A percentile compares a stretch with the other conserved stretches of the same genome.
phyloP scores from a whole-genome alignment of 2,888 invertebrate genomes.

The Clunio marinus region DNA sequence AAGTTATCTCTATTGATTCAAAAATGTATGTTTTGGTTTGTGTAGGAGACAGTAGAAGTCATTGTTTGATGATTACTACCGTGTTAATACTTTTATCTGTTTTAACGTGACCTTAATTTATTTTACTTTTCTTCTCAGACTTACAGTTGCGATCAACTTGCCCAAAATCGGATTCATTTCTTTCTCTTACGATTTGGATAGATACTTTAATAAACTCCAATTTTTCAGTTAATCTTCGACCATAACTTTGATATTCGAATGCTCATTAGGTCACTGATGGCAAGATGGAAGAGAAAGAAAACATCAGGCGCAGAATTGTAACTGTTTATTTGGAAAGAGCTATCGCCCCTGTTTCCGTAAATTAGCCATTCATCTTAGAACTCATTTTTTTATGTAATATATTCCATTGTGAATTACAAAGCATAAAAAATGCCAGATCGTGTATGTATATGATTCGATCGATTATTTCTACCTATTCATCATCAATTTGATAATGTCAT shows the following conservation, averaged over 20 bases:
- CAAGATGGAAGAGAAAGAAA: not conserved
- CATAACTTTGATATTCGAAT: not conserved
- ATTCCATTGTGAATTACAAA: conserved; percentile 4
- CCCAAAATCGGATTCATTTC: too few species aligned
- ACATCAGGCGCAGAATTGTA: not conserved
- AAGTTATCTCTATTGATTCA: too few species aligned
- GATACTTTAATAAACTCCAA: too few species aligned
- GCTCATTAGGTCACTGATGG: not conserved
- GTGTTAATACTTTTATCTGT: not conserved
- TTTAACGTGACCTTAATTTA: not conserved
- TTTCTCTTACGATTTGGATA: too few species aligned
- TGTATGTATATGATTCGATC: not conserved
- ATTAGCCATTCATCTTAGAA: not conserved
- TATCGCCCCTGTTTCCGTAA: not conserved
- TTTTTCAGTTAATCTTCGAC: too few species aligned
- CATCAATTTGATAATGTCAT: not conserved
- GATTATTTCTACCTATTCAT: not conserved
- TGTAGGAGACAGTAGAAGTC: not conserved
- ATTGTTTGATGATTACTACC: not conserved
- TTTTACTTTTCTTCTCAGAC: too few species aligned
- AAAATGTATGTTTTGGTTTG: not conserved
- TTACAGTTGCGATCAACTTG: too few species aligned
- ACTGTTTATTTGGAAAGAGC: not conserved
- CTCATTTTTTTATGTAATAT: not conserved
- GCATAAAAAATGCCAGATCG: not conserved